phyloP scores from a whole-genome alignment of 2,888 invertebrate species.

The Torymus auratus region DNA sequence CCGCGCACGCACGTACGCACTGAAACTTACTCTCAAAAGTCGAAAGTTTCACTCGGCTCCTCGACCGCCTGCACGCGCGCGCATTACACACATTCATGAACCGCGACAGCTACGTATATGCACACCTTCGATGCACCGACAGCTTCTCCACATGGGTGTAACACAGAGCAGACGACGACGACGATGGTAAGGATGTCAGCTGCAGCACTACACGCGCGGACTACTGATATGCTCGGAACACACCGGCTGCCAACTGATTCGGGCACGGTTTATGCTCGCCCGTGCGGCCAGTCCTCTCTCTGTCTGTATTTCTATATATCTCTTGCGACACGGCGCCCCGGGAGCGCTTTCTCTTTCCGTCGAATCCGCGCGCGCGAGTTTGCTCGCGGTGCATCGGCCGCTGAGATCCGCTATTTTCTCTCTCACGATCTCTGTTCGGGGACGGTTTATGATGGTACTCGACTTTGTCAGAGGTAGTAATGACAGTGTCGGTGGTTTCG shows the following conservation, averaged over 20 bases:
- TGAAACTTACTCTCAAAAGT: slow-evolving; percentile 7
- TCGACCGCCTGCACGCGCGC: not conserved
- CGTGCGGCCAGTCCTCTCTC: not conserved
- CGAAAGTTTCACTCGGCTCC: slow-evolving; percentile 8
- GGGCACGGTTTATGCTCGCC: not conserved
- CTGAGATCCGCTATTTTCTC: not conserved
- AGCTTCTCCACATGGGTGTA: no score
- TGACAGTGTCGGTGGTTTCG: no score
- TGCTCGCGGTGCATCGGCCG: slow-evolving; percentile 13
- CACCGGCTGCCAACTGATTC: slow-evolving; percentile 38
- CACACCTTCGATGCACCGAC: no score
- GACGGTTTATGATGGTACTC: no score
- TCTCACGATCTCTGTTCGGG: not conserved
- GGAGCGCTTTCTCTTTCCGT: slow-evolving; percentile 55
- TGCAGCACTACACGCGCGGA: not conserved
- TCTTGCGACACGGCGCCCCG: slow-evolving; percentile 42
- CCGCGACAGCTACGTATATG: no score
- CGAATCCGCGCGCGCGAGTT: slow-evolving; percentile 20
- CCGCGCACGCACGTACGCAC: not conserved
- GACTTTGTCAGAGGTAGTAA: no score
- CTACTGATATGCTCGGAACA: slow-evolving; percentile 15
- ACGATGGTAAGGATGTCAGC: not conserved
- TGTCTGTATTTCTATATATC: slow-evolving; percentile 7
- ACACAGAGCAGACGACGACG: not conserved
- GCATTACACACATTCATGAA: no score